Evolutionary conservation across 1,140 invertebrate species (phyloP), one percentile per base, ranked within the genome.

Genomic region (Ceratina australensis): DNA sequence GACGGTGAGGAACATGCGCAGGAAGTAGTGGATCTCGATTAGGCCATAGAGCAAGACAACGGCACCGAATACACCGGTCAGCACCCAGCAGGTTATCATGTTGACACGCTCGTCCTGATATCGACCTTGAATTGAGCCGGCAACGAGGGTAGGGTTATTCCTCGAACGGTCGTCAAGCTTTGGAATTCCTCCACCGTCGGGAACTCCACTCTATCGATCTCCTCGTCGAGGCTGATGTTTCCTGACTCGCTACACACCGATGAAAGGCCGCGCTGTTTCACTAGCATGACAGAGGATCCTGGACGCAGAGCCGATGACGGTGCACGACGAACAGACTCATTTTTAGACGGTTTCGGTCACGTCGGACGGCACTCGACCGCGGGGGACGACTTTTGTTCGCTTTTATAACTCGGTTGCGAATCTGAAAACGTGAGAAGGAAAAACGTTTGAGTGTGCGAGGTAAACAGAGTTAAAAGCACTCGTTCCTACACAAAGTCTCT

Each of bases 11-110:
- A 93, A 93, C 90, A 95, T 94, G 81, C 95, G 92, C 79, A 95
- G 84, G 88, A 95, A 96, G 87, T 96, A 96, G 83, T 95, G 94
- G 16, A 96, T 87, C 85, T 96, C 95, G 54, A 95, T 87, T 59
- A 94, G 89, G 22, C 91, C 89, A 86, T 95, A 94, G 2, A 95
- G 86, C 1, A 94, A 73, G 56, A 95, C 88, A 10, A 95, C 65
- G 15, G 91, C 85, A 8, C 90, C 88, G 50, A 93, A 87, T 20
- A 91, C 78, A 42, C 92, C 93, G 54, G 89, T 90, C 33, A 93
- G 67, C 26, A 93, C 80, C 90, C 93, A 93, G 72, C 93, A 93
- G 20, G 87, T 83, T 66, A 91, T 89, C 91, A 77, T 85, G 57
- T n/a, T 86, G 59, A 24, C n/a, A 18, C 28, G 15, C 0, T 33